Base-by-base conservation (phyloP, 2,888 invertebrate genomes). In the Myopa testacea region DNA sequence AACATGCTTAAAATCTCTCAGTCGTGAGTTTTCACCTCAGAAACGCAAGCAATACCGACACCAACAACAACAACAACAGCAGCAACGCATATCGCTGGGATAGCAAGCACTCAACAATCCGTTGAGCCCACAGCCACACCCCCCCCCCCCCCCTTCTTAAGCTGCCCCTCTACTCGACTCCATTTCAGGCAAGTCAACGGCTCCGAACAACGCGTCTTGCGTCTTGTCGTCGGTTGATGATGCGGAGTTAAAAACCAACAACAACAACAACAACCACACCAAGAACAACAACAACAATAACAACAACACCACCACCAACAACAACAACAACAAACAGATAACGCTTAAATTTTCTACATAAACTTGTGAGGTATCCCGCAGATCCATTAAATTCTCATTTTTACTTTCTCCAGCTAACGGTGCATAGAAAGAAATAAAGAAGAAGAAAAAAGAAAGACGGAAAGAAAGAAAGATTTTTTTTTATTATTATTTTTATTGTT, bases 301-400 rank as follows among this genome's bases (percentile, higher is more conserved):
- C 38, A 26, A 37, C 62, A 73, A 8, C 26, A 26, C 12, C 65
- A 40, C 37, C n/a, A 73, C 50, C 45, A 55, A 55, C 71, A 70
- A 58, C 50, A 71, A 14, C 38, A n/a, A 37, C 62, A 73, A 8
- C 26, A 26, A 26, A 26, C 26, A 26, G 26, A 26, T 3, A 65
- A 65, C 65, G 38, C 65, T 65, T 14, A 26, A 65, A 34, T 65
- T 62, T 67, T 75, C 67, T 58, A 52, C 67, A 65, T 50, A 50
- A 52, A 40, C 75, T 67, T 8, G 62, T 60, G 60, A 10, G 60
- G 55, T 68, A 74, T 60, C 68, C 58, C 68, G 50, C 60, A 58
- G 70, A 70, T 52, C 62, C 76, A 76, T 70, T 76, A 76, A 76
- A 76, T 76, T 76, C 76, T 76, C 76, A 76, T 76, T 76, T 75